Percentiles rank a stretch among this genome's conserved stretches.
Evolutionary conservation across 1,140 invertebrate species (phyloP).

Genomic region (Galleria mellonella): DNA sequence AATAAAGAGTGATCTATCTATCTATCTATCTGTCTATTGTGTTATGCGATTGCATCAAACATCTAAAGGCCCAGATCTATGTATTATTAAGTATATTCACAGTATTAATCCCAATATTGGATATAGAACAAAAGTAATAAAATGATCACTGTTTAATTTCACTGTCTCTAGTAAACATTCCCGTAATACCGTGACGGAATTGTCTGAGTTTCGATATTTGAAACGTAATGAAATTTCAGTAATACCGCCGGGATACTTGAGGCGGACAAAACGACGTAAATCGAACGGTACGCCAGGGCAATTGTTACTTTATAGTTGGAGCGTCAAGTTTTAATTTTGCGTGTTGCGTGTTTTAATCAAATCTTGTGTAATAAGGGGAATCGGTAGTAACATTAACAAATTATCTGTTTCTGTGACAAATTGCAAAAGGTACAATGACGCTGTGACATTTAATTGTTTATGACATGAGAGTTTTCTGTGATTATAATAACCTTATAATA

Average conservation of each 20-base stretch:
- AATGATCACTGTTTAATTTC: constrained; percentile 5
- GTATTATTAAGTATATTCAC: too few species aligned
- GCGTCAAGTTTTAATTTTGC: neutral
- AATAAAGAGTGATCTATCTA: too few species aligned
- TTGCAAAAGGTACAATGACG: neutral
- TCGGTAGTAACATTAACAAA: constrained; percentile 4
- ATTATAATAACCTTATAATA: too few species aligned
- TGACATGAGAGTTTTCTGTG: too few species aligned
- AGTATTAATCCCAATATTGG: too few species aligned
- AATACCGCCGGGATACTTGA: neutral
- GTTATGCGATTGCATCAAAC: too few species aligned
- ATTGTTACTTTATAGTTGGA: neutral
- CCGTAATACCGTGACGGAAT: constrained; percentile 11
- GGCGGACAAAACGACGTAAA: neutral
- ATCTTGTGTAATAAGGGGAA: neutral
- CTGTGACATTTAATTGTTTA: too few species aligned
- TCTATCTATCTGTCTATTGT: too few species aligned
- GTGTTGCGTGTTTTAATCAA: neutral
- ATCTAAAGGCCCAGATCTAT: too few species aligned
- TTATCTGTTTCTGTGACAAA: constrained; percentile 1
- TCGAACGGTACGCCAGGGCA: neutral
- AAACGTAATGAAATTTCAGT: constrained; percentile 20
- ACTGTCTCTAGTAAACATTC: constrained; percentile 15
- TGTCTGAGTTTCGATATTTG: constrained; percentile 15
- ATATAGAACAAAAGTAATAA: too few species aligned